Evolutionary conservation across 2,113 vertebrate species (phyloP).

Genomic region (Nematolebias whitei): DNA sequence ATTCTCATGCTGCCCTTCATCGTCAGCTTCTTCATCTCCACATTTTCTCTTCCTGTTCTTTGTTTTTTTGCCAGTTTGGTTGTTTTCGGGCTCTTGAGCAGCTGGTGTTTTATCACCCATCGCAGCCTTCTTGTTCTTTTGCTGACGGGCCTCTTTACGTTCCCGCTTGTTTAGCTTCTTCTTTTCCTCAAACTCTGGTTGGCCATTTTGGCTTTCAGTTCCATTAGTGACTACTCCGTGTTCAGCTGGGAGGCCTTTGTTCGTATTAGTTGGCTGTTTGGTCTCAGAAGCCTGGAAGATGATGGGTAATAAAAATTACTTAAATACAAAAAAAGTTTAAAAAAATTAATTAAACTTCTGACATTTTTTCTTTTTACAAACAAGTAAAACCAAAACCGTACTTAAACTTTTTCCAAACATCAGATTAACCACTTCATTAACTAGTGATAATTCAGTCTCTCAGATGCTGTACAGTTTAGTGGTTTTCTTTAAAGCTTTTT

Average conservation of each 20-base stretch:
- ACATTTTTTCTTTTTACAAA: background rate
- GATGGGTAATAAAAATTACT: background rate
- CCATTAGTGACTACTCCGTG: constrained; percentile 24
- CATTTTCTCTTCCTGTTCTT: constrained; percentile 66
- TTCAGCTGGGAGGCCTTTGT: constrained; percentile 19
- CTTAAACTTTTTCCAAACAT: background rate
- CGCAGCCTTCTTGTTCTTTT: constrained; percentile 80
- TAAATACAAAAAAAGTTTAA: background rate
- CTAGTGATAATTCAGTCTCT: background rate
- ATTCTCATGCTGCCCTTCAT: constrained; percentile 28
- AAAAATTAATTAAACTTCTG: no score
- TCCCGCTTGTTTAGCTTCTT: constrained; percentile 86
- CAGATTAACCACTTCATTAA: background rate
- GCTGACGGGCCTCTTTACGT: constrained; percentile 85
- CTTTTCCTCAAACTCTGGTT: constrained; percentile 30
- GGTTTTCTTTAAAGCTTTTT: background rate
- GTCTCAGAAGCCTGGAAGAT: constrained; percentile 33
- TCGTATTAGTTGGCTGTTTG: constrained; percentile 2
- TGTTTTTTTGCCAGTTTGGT: constrained; percentile 34
- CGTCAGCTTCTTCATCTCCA: constrained; percentile 29
- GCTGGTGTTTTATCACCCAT: constrained; percentile 67
- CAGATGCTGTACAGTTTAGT: background rate
- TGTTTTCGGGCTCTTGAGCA: constrained; percentile 47
- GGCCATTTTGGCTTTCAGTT: constrained; percentile 32
- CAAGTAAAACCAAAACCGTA: background rate